These are phyloP conservation scores for Ictalurus punctatus DNA, from an alignment of 2,113 vertebrate species.

Conservation along the genomic window DNA sequence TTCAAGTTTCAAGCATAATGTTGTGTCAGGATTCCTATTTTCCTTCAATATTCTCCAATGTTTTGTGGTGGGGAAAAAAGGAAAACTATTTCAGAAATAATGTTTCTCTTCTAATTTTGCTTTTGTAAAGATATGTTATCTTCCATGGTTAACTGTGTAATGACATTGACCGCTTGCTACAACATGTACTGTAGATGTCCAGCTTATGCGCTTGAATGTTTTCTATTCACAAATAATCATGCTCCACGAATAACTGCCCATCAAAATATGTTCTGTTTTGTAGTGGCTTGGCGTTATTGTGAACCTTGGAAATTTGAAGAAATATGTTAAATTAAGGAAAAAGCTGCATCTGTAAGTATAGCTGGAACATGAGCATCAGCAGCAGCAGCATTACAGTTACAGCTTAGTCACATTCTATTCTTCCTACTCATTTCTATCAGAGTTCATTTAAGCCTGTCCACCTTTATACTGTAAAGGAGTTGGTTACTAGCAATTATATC, in stretches of 20 bases:
- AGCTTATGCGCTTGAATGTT: not conserved
- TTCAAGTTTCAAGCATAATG: not conserved
- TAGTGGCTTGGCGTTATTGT: not conserved
- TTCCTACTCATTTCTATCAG: not conserved
- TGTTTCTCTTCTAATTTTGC: too few relatives aligned
- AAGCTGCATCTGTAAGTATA: too few relatives aligned
- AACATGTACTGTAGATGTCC: not conserved
- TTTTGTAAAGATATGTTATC: not conserved
- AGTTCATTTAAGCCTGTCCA: not conserved
- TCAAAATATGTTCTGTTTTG: not conserved
- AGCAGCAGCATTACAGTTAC: too few relatives aligned
- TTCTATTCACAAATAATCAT: too few relatives aligned
- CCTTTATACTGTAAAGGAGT: not conserved
- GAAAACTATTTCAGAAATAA: not conserved
- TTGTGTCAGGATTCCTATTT: not conserved
- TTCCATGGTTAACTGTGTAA: not conserved
- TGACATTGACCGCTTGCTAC: not conserved
- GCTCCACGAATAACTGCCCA: not conserved
- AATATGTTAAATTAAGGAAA: too few relatives aligned
- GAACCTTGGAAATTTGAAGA: too few relatives aligned
- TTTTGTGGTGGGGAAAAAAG: not conserved
- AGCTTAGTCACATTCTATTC: too few relatives aligned
- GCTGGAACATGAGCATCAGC: too few relatives aligned
- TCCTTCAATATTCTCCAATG: not conserved
- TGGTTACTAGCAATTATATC: not conserved